Base-by-base conservation (phyloP, 2,888 invertebrate species). In the Timema podura region DNA sequence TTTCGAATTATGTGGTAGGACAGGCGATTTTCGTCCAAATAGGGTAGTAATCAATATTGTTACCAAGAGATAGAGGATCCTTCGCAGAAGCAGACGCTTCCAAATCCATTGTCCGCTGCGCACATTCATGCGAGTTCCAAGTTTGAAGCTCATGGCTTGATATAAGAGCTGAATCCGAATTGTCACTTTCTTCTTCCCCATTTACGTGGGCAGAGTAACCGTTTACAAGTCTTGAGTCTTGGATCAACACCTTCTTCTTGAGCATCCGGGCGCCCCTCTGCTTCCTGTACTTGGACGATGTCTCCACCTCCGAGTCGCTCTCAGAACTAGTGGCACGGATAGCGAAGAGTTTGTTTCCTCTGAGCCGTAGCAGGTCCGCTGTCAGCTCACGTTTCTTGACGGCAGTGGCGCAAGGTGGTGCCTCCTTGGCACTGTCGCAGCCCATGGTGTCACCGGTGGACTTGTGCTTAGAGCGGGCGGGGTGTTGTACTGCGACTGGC, bases 21-120 rank as follows among this genome's bases (percentile, higher is more conserved):
- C 84, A 84, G 48, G 71, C 15, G 47, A 16, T n/a, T 46, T 67
- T 70, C 77, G 87, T 87, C 89, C 89, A 89, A 78, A 89, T 87
- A 78, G 88, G 88, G 79, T 87, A 88, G 79, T 89, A 89, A 76
- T 88, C 88, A 64, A 86, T 86, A 74, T 73, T 72, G 65, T 75
- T 84, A 85, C 13, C 86, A 86, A 72, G 85, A 85, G 78, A 85
- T 85, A 73, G 83, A 80, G 48, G 82, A 84, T 72, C 82, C 82
- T 76, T 84, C 83, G 61, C 83, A 79, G 77, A 87, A 85, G 47
- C 44, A n/a, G 11, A 9, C 48, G 64, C 69, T 47, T 16, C 51
- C 30, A 65, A 86, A 45, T 76, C 77, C n/a, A 76, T 51, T 13
- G 76, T 74, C 57, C 71, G 73, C 67, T 76, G 76, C 8, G 76